Conservation (phyloP, 2,113 vertebrate species). For the Scolopax mira region DNA sequence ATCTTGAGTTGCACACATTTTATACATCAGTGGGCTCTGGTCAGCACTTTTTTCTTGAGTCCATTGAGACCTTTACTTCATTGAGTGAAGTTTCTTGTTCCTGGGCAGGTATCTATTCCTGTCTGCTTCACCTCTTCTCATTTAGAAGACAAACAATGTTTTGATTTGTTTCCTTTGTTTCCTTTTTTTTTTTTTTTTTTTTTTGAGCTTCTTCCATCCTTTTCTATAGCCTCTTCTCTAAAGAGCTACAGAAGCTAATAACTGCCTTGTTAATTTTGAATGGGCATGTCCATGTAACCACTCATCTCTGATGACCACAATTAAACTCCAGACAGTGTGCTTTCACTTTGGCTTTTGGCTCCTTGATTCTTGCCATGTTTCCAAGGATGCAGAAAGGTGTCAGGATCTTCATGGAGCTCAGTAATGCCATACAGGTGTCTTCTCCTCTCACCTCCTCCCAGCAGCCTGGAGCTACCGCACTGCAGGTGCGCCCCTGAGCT, state of each 20-base stretch:
- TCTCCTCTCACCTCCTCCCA: not conserved
- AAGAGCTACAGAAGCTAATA: conserved; percentile 42
- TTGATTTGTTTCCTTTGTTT: not conserved
- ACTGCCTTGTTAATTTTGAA: conserved; percentile 58
- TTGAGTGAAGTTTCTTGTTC: not conserved
- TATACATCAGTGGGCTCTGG: not conserved
- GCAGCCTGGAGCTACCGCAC: not conserved
- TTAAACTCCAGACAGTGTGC: conserved; percentile 25
- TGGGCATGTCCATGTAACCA: not conserved
- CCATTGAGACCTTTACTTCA: not conserved
- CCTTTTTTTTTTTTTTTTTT: not conserved
- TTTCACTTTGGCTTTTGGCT: not conserved
- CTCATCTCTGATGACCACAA: conserved; percentile 54
- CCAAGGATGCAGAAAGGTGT: not conserved
- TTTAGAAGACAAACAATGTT: not conserved
- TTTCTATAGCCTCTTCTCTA: conserved; percentile 9
- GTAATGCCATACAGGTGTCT: not conserved
- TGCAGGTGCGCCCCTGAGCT: not conserved
- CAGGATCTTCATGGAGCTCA: not conserved
- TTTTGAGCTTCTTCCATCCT: not conserved
- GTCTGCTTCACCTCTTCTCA: not conserved
- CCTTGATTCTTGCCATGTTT: not conserved
- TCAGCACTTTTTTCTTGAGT: not conserved
- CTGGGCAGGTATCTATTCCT: not conserved
- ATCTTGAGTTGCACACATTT: not conserved